Conservation (phyloP, 2,797 vertebrate species). For the Anguilla anguilla region DNA sequence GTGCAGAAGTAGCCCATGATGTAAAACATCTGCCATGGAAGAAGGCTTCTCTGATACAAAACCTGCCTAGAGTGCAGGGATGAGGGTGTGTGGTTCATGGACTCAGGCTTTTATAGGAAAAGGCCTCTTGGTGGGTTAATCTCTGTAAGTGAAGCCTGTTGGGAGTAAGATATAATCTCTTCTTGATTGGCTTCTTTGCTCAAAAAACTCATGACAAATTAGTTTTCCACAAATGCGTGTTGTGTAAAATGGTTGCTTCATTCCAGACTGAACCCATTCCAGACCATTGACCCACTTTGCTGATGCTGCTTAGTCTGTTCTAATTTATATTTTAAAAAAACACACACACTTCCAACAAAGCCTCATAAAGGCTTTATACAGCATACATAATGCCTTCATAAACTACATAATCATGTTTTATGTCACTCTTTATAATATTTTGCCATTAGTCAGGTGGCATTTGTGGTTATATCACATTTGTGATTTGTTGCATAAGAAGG, state of each 20-base stretch:
- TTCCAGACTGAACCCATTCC: neutral
- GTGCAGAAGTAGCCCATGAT: neutral
- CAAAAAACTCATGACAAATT: neutral
- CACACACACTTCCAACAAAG: no score
- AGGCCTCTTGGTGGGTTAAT: neutral
- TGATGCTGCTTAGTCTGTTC: neutral
- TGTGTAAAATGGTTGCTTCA: neutral
- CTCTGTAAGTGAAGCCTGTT: neutral
- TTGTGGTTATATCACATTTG: no score
- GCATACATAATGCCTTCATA: no score
- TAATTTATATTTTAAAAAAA: no score
- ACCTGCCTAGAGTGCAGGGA: neutral
- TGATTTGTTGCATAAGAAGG: no score
- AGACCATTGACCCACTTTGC: neutral
- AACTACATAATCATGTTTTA: no score
- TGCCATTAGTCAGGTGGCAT: no score
- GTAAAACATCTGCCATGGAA: conserved; percentile 5
- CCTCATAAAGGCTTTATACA: no score
- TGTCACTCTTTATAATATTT: no score
- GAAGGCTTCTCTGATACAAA: neutral
- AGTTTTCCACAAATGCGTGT: neutral
- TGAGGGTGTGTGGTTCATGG: neutral
- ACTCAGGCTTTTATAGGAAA: neutral
- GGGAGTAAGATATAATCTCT: neutral
- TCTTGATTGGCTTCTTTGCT: neutral